Evolutionary conservation across 2,888 invertebrate species (phyloP).

Genomic region (Campoplex nolae): DNA sequence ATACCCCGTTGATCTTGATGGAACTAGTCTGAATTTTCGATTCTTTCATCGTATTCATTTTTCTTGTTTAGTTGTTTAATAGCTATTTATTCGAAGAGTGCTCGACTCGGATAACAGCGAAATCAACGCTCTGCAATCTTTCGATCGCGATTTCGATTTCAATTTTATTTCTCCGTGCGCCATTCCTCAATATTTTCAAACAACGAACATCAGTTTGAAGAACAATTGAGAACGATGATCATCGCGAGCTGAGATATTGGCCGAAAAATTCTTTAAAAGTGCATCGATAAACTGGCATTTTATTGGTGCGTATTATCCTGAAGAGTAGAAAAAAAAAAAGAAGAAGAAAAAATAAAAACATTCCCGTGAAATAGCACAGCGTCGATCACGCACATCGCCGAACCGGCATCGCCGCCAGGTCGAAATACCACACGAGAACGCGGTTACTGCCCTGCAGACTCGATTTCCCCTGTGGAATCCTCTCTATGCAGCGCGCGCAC

Average conservation of each 20-base stretch:
- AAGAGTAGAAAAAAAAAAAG: constrained; percentile 6
- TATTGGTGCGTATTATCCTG: background rate
- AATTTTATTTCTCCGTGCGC: too few species aligned
- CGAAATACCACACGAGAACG: constrained; percentile 65
- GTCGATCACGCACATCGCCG: constrained; percentile 59
- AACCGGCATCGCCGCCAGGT: constrained; percentile 54
- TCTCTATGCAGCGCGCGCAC: constrained; percentile 46
- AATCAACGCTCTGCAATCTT: too few species aligned
- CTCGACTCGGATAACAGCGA: too few species aligned
- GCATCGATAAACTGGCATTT: background rate
- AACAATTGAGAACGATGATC: background rate
- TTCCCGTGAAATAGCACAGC: constrained; percentile 21
- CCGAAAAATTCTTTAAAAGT: background rate
- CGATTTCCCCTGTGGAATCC: constrained; percentile 75
- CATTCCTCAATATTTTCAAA: too few species aligned
- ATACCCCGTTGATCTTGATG: background rate
- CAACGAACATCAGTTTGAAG: too few species aligned
- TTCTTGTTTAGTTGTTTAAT: background rate
- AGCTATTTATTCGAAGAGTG: too few species aligned
- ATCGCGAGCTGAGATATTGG: background rate
- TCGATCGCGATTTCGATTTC: too few species aligned
- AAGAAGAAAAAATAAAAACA: background rate
- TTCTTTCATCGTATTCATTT: background rate
- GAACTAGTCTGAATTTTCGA: background rate
- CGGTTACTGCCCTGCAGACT: constrained; percentile 69